phyloP scores from a whole-genome alignment of 2,888 invertebrate genomes.

The Sycophila texana region DNA sequence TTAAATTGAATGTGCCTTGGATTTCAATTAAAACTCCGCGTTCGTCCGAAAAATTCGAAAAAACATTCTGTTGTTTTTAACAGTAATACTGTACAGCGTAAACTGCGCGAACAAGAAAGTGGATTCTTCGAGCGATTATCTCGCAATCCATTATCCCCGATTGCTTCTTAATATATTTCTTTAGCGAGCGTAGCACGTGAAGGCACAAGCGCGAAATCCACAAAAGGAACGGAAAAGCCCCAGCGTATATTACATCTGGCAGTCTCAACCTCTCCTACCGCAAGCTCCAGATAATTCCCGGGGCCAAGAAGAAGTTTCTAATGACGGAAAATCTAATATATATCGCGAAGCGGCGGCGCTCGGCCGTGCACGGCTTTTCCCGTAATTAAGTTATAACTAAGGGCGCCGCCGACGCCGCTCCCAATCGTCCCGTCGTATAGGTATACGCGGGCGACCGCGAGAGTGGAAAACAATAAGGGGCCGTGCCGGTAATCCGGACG shows the following conservation, averaged over 20 bases:
- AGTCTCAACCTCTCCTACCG: background rate
- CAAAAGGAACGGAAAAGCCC: background rate
- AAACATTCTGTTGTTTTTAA: too few species aligned
- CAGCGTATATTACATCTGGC: background rate
- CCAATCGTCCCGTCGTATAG: background rate
- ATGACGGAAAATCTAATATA: conserved; percentile 74
- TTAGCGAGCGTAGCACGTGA: background rate
- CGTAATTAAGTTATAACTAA: conserved; percentile 75
- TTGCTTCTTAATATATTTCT: conserved; percentile 11
- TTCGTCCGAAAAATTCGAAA: too few species aligned
- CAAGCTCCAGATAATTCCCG: conserved; percentile 39
- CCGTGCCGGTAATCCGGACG: conserved; percentile 70
- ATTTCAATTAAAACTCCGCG: too few species aligned
- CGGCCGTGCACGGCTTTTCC: conserved; percentile 67
- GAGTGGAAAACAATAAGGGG: conserved; percentile 75
- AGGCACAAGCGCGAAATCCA: background rate
- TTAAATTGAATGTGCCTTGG: too few species aligned
- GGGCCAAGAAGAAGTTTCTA: conserved; percentile 68
- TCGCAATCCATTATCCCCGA: background rate
- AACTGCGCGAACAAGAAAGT: too few species aligned
- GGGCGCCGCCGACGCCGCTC: conserved; percentile 60
- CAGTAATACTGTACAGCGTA: too few species aligned
- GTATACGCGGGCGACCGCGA: conserved; percentile 60
- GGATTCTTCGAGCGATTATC: too few species aligned
- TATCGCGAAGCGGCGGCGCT: conserved; percentile 55